Evolutionary conservation across 1,140 invertebrate genomes (phyloP), one percentile per base, ranked within the genome.

Genomic region (Drepana arcuata): DNA sequence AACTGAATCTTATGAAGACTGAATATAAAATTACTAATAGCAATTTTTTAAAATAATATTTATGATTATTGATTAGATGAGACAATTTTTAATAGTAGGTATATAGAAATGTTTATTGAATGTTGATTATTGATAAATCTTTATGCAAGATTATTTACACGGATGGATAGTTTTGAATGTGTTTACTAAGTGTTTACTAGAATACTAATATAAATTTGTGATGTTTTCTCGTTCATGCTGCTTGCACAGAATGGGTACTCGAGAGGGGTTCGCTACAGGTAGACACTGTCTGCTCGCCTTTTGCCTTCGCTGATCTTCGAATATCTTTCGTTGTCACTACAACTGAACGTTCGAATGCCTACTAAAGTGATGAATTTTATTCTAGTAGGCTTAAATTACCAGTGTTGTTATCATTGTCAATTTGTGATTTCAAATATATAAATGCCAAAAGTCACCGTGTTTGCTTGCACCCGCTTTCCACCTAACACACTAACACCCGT

Each of bases 241-340:
- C 75, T 64, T 46, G 60, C 54, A 72, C 60, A 78, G 77, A 72
- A 74, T 44, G 73, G 67, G 53, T 78, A 70, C 48, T 66, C 68
- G 58, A 68, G 73, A 69, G 77, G 60, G 62, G 67, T 70, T 56
- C 65, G 63, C 52, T 71, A 71, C 70, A 75, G 72, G 69, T 80
- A 80, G 71, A 69, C 34, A 43, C 15, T 23, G 14, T 26, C 40
- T 34, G 33, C 23, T n/a, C n/a, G n/a, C n/a, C n/a, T n/a, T n/a
- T n/a, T n/a, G n/a, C n/a, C n/a, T n/a, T n/a, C n/a, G n/a, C n/a
- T n/a, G n/a, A n/a, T n/a, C n/a, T n/a, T n/a, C n/a, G n/a, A n/a
- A n/a, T n/a, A n/a, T n/a, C n/a, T n/a, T n/a, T n/a, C n/a, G n/a
- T n/a, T n/a, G n/a, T n/a, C n/a, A n/a, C n/a, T n/a, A n/a, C n/a